Evolutionary conservation across 2,888 invertebrate genomes (phyloP).

Genomic region (Dasysyrphus albostriatus): DNA sequence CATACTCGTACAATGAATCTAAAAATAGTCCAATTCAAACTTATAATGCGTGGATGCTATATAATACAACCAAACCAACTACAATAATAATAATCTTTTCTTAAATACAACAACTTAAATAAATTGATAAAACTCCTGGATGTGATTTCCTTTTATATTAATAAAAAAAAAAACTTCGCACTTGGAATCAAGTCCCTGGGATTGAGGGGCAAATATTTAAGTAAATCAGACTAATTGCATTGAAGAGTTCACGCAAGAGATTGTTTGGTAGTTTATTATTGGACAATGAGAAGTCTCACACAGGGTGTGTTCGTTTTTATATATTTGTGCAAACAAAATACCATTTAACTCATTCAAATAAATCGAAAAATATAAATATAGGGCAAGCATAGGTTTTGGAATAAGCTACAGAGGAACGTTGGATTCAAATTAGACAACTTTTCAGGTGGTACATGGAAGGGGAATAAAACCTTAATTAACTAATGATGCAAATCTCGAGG

Average conservation of each 20-base stretch:
- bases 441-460: too few relatives aligned
- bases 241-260: neutral
- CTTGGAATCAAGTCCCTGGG: neutral
- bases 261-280: neutral
- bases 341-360: too few relatives aligned
- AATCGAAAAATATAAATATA: too few relatives aligned
- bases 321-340: too few relatives aligned
- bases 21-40: constrained; percentile 4
- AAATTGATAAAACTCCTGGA: constrained; percentile 15
- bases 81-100: neutral
- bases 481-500: too few relatives aligned
- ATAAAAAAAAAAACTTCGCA: constrained; percentile 7
- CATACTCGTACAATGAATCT: neutral
- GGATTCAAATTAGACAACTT: too few relatives aligned
- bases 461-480: too few relatives aligned
- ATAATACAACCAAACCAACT: neutral
- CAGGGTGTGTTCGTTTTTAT: neutral
- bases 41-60: neutral
- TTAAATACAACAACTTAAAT: constrained; percentile 7
- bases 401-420: too few relatives aligned
- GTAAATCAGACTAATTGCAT: constrained; percentile 6
- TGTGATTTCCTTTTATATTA: neutral
- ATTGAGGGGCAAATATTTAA: neutral
- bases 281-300: neutral
- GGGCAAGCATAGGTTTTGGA: too few relatives aligned